Base-by-base conservation (phyloP, 2,113 vertebrate genomes). In the Pterocles burchelli region DNA sequence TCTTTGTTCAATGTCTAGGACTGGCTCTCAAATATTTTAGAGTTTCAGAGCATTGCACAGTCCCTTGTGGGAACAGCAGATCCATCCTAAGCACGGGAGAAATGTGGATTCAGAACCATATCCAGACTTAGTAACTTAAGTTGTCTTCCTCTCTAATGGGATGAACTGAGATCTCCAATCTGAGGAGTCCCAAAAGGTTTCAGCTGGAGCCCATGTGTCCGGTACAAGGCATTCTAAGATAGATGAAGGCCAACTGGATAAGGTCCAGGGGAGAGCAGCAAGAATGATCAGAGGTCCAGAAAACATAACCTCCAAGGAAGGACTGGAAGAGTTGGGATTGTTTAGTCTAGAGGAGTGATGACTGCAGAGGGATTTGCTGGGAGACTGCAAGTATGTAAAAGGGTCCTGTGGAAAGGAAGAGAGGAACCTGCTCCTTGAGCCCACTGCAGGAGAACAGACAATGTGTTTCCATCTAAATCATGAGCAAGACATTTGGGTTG, bases 191-290 rank as follows among this genome's bases (percentile, higher is more conserved):
- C 96, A 34, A n/a, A 93, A 90, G 96, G 82, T 75, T 96, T 94
- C 62, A 45, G 54, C 72, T 96, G 96, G 95, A 97, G 95, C 82
- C 96, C 85, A 2, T 41, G 61, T 94, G 95, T 97, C 96, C 96
- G 0, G 88, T 49, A 54, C 11, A 1, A 93, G 82, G 67, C 90
- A 90, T 93, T 93, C 54, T 0, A 0, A 66, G 83, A 62, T 10
- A 71, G 25, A 6, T 11, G 63, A 2, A 34, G 90, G 88, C 88
- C 94, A 96, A 59, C 55, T 97, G 95, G 95, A 93, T 3, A 1
- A 11, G 8, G 7, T 43, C 96, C 96, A 97, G 72, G 28, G 46
- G 46, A 54, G 34, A 93, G 36, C 82, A 55, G 67, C 63, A 41
- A 80, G 75, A 90, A 94, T 1, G n/a, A 73, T 70, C 58, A 7